Conservation (phyloP, 2,888 invertebrate species). For the Bellardia pandia region DNA sequence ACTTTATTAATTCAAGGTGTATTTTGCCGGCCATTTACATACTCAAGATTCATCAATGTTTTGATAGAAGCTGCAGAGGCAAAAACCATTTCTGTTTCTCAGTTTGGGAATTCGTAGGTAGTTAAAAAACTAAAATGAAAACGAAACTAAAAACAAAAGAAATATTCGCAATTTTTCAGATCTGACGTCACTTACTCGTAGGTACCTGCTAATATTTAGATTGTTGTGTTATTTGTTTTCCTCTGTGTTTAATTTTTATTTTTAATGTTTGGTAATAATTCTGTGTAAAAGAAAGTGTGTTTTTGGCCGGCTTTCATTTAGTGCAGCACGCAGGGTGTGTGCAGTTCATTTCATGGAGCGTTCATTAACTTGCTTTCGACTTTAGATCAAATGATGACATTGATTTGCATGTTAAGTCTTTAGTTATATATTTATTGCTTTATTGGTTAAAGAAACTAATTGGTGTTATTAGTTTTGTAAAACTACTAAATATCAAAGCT, state of each 20-base stretch:
- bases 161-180: neutral
- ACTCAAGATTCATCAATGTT: neutral
- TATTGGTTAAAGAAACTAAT: neutral
- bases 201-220: slow-evolving; percentile 13
- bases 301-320: slow-evolving; percentile 26
- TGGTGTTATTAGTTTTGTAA: slow-evolving; percentile 6
- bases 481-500: neutral
- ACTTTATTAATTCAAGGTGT: slow-evolving; percentile 28
- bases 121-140: slow-evolving; percentile 22
- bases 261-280: neutral
- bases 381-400: neutral
- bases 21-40: neutral
- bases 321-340: slow-evolving; percentile 13
- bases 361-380: slow-evolving; percentile 16
- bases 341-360: neutral
- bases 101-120: neutral
- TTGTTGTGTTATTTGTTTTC: neutral
- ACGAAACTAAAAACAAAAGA: slow-evolving; percentile 14
- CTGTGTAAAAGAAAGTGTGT: slow-evolving; percentile 50
- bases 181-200: slow-evolving; percentile 10
- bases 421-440: neutral
- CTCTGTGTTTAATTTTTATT: neutral
- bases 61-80: neutral
- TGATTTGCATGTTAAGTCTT: neutral
- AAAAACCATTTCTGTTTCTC: neutral